These are phyloP conservation scores for Troglohyphantes excavatus DNA, from an alignment of 2,888 invertebrate species.

Conservation along the genomic window DNA sequence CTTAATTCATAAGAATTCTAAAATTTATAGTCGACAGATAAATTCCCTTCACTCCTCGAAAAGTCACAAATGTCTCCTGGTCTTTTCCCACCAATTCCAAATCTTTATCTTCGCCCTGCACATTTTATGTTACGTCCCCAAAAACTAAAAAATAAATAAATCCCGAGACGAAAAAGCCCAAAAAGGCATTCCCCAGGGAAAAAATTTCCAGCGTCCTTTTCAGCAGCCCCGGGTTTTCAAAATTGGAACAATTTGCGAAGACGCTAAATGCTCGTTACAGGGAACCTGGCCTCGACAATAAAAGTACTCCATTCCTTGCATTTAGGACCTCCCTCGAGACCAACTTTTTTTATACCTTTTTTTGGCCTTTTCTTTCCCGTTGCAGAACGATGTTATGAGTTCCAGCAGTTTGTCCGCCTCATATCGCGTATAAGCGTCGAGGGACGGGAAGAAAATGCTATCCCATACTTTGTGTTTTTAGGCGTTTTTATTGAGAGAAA, in stretches of 20 bases:
- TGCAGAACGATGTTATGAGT: constrained; percentile 59
- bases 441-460: background rate
- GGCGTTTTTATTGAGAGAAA: background rate
- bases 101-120: too few species aligned
- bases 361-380: constrained; percentile 13
- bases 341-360: constrained; percentile 28
- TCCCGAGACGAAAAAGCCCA: background rate
- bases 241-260: constrained; percentile 78
- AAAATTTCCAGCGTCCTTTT: constrained; percentile 69
- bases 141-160: constrained; percentile 13
- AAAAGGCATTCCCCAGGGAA: constrained; percentile 39
- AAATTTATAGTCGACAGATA: too few species aligned
- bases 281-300: constrained; percentile 73
- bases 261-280: constrained; percentile 77
- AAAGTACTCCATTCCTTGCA: constrained; percentile 68
- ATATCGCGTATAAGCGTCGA: constrained; percentile 39
- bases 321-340: constrained; percentile 70
- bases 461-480: constrained; percentile 10
- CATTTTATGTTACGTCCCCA: background rate
- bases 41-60: background rate
- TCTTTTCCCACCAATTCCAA: background rate
- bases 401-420: constrained; percentile 57
- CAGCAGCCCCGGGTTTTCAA: constrained; percentile 62
- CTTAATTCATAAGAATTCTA: too few species aligned
- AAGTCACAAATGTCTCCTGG: background rate